phyloP scores from a whole-genome alignment of 2,888 invertebrate species.

The Clepsis dumicolana region DNA sequence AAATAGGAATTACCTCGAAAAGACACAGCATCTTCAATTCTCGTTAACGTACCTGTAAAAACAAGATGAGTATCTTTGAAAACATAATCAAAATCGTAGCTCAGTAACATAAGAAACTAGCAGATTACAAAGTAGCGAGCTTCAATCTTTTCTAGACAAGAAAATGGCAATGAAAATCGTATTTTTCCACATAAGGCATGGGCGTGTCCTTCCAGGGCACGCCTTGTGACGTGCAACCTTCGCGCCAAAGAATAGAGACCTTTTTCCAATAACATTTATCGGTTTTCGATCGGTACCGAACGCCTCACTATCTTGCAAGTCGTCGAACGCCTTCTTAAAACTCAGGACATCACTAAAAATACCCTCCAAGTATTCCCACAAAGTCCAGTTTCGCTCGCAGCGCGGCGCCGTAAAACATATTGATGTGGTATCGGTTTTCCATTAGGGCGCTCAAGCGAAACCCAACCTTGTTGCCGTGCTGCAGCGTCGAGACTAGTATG shows the following conservation, averaged over 20 bases:
- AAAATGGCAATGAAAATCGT: conserved; percentile 69
- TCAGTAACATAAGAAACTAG: conserved; percentile 32
- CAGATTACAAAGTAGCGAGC: conserved; percentile 15
- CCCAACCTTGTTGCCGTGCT: conserved; percentile 56
- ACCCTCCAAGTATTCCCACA: conserved; percentile 61
- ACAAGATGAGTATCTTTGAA: conserved; percentile 45
- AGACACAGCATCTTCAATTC: conserved; percentile 69
- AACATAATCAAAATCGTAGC: conserved; percentile 21
- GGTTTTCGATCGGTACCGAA: conserved; percentile 82
- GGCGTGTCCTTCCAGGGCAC: conserved; percentile 78
- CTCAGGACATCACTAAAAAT: conserved; percentile 55
- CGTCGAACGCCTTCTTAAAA: conserved; percentile 85
- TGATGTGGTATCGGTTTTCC: conserved; percentile 86
- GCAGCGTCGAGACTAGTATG: conserved; percentile 64
- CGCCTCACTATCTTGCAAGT: conserved; percentile 85
- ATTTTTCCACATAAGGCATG: conserved; percentile 80
- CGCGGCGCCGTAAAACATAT: conserved; percentile 76
- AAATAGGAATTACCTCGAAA: conserved; percentile 67
- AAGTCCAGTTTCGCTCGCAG: conserved; percentile 59
- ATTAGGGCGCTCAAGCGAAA: conserved; percentile 65
- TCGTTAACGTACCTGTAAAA: conserved; percentile 71
- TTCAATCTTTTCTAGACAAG: conserved; percentile 50
- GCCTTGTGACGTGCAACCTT: conserved; percentile 74
- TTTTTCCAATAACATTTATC: conserved; percentile 82
- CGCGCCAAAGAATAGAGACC: conserved; percentile 75